phyloP scores from a whole-genome alignment of 2,888 invertebrate genomes.

The Boloria selene region DNA sequence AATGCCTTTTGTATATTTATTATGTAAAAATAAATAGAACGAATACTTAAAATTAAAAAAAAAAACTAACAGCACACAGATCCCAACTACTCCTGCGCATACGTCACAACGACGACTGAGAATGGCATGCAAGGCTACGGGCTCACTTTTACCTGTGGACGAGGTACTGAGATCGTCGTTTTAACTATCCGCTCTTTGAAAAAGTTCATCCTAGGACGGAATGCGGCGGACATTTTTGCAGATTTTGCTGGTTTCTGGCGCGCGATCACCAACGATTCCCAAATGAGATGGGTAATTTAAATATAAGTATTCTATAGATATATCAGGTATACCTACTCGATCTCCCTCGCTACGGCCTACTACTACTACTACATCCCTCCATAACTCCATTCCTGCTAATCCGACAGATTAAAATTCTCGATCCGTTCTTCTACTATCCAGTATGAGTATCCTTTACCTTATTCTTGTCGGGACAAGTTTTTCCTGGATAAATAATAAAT shows the following conservation, averaged over 20 bases:
- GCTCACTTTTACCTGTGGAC: slow-evolving; percentile 92
- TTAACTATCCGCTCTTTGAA: slow-evolving; percentile 88
- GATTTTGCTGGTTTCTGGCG: slow-evolving; percentile 92
- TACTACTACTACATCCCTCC: no score
- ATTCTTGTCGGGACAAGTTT: no score
- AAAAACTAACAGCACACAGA: slow-evolving; percentile 86
- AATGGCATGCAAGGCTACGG: slow-evolving; percentile 88
- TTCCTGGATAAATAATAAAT: no score
- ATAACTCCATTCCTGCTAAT: no score
- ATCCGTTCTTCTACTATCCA: no score
- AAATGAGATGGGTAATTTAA: slow-evolving; percentile 95
- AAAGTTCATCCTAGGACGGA: slow-evolving; percentile 86
- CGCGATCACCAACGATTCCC: slow-evolving; percentile 91
- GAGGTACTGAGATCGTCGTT: slow-evolving; percentile 94
- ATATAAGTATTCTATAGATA: slow-evolving; percentile 10
- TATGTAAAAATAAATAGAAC: no score
- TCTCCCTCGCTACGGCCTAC: no score
- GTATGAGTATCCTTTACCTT: no score
- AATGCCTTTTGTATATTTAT: no score
- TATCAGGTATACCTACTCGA: neutral
- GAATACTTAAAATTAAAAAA: neutral
- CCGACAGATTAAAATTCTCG: no score
- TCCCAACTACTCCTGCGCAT: slow-evolving; percentile 95
- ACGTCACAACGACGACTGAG: slow-evolving; percentile 89
- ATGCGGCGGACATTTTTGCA: slow-evolving; percentile 86